Base-by-base conservation (phyloP, 2,113 vertebrate genomes). In the Tamias sibiricus region DNA sequence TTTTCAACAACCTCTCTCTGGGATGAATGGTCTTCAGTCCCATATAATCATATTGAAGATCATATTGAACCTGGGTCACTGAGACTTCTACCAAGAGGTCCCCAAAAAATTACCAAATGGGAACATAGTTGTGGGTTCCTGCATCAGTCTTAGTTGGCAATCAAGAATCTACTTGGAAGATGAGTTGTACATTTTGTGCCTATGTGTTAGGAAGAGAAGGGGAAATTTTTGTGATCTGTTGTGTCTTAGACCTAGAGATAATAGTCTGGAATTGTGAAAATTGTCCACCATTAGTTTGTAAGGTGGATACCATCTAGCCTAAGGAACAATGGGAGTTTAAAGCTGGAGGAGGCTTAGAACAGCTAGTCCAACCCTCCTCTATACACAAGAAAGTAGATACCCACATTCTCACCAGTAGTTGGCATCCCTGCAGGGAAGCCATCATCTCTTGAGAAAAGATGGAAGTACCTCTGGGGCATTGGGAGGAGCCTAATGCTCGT, bases 401-500 rank as follows among this genome's bases (percentile, higher is more conserved):
- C 8, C 7, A 0, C 2, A 5, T 47, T 16, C 11, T 32, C 14
- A 4, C 8, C 1, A 11, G 1, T 11, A 6, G 7, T 17, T 57
- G 91, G 6, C 35, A 35, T 68, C 1, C 4, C 52, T 20, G 7
- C 2, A 14, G 17, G 16, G 42, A 49, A 81, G 68, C 66, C 32
- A 52, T 49, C 14, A 0, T 4, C 1, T 62, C 35, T 40, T 95
- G 72, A 66, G 79, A 69, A 19, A 32, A 84, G 52, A 42, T 35
- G 6, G 2, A 28, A 20, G 44, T 22, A n/a, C 40, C 22, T 49
- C 40, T 71, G 8, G 52, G 5, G 47, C 35, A 47, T 4, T 10
- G 1, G 30, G 8, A 14, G 28, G 10, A n/a, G 49, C 0, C 16
- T 42, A 28, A 17, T 77, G 52, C 26, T 71, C 37, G 8, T 14